phyloP scores from a whole-genome alignment of 2,888 invertebrate species.

The Ophraella communa region DNA sequence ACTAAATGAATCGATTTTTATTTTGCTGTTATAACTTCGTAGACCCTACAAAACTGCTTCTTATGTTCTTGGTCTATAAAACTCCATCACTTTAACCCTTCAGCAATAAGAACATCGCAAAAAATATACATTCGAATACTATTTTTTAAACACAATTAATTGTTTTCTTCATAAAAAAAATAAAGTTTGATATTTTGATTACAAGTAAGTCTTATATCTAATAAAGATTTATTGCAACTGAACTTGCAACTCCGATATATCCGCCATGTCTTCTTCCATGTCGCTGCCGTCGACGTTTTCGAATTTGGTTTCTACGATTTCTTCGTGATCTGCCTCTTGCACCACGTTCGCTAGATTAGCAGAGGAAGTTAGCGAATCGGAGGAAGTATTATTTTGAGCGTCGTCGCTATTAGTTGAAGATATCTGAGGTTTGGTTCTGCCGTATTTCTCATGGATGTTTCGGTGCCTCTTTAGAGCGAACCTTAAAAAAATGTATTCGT shows the following conservation, averaged over 20 bases:
- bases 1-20: too few species aligned
- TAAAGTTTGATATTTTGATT: conserved; percentile 12
- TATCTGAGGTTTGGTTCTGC: conserved; percentile 63
- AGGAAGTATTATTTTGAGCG: conserved; percentile 43
- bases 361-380: conserved; percentile 21
- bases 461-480: conserved; percentile 86
- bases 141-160: background rate
- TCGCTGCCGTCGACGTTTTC: conserved; percentile 51
- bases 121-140: background rate
- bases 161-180: background rate
- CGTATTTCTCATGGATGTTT: conserved; percentile 88
- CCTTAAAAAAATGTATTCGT: conserved; percentile 36
- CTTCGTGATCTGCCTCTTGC: conserved; percentile 43
- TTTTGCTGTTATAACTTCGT: too few species aligned
- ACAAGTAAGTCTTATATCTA: background rate
- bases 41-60: too few species aligned
- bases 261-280: conserved; percentile 55
- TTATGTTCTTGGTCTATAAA: too few species aligned
- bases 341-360: conserved; percentile 39
- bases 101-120: background rate
- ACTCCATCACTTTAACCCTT: too few species aligned
- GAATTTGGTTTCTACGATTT: conserved; percentile 53
- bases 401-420: conserved; percentile 49
- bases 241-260: conserved; percentile 58
- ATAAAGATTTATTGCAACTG: conserved; percentile 55